A percentile compares a stretch with the other conserved stretches of the same genome.
phyloP scores from a whole-genome alignment of 2,888 invertebrate species.

The Melitaea athalia region DNA sequence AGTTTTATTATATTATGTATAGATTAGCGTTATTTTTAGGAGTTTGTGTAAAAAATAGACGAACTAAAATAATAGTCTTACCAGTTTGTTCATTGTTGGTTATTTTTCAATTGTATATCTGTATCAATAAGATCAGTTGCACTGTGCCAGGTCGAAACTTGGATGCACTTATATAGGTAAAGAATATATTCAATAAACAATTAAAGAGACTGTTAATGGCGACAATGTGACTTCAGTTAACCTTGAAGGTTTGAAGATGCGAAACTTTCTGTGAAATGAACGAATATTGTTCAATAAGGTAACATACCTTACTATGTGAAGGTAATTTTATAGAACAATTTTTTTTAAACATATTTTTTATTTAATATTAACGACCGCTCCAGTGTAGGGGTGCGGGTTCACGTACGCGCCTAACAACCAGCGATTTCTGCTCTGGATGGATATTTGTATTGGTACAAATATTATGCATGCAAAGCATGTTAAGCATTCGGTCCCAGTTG shows the following conservation, averaged over 20 bases:
- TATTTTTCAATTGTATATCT: not conserved
- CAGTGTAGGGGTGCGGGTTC: no score
- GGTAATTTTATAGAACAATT: not conserved
- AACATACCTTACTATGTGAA: conserved; percentile 10
- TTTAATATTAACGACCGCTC: no score
- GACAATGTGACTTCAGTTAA: conserved; percentile 49
- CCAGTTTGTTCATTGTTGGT: conserved; percentile 22
- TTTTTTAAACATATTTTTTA: no score
- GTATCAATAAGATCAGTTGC: conserved; percentile 40
- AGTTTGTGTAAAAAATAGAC: no score
- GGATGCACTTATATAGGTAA: conserved; percentile 59
- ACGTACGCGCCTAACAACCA: no score
- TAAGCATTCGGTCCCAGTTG: no score
- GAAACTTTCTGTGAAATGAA: conserved; percentile 34
- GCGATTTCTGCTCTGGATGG: no score
- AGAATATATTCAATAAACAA: conserved; percentile 49
- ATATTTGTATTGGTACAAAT: no score
- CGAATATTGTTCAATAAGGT: not conserved
- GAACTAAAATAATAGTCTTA: conserved; percentile 6
- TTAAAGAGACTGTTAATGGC: conserved; percentile 46
- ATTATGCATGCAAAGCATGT: no score
- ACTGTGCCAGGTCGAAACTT: conserved; percentile 53
- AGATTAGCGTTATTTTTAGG: not conserved
- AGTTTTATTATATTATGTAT: no score
- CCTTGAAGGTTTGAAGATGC: conserved; percentile 51